These are phyloP conservation scores for Pollachius pollachius DNA, from an alignment of 2,113 vertebrate species.

Conservation along the genomic window DNA sequence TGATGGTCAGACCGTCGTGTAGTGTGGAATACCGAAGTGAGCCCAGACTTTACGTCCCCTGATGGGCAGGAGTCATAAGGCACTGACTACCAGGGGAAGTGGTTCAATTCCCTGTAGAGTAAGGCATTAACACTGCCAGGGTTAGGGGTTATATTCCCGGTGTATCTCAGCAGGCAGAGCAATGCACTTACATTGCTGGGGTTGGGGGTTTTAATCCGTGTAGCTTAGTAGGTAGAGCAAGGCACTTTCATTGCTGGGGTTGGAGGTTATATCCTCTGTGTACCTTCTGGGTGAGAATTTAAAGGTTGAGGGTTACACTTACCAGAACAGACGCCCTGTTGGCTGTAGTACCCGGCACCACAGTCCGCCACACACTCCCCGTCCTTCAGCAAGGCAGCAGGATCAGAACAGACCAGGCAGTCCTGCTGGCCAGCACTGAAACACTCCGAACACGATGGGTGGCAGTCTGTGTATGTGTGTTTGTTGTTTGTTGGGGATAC, in stretches of 20 bases:
- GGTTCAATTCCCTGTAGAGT: neutral
- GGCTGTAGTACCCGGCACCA: conserved; percentile 72
- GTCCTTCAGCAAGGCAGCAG: conserved; percentile 63
- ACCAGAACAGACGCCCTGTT: conserved; percentile 80
- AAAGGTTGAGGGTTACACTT: conserved; percentile 33
- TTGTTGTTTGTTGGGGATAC: neutral
- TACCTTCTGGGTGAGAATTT: too few species aligned
- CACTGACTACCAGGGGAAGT: neutral
- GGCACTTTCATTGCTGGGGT: neutral
- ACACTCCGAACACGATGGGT: conserved; percentile 81
- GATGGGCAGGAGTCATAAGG: too few species aligned
- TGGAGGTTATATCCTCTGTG: neutral
- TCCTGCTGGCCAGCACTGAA: conserved; percentile 72
- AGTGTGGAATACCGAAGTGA: too few species aligned
- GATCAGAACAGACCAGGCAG: conserved; percentile 80
- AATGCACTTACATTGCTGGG: neutral
- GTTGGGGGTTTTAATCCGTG: neutral
- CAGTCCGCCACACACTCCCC: conserved; percentile 81
- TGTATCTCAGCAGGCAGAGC: neutral
- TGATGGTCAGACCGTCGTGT: too few species aligned
- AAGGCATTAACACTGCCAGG: neutral
- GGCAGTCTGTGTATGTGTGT: conserved; percentile 76
- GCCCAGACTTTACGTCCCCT: too few species aligned
- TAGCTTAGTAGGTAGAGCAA: too few species aligned
- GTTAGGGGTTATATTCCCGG: neutral